Evolutionary conservation across 2,888 invertebrate species (phyloP), one percentile per base, ranked within the genome.

Genomic region (Atrina japonica): DNA sequence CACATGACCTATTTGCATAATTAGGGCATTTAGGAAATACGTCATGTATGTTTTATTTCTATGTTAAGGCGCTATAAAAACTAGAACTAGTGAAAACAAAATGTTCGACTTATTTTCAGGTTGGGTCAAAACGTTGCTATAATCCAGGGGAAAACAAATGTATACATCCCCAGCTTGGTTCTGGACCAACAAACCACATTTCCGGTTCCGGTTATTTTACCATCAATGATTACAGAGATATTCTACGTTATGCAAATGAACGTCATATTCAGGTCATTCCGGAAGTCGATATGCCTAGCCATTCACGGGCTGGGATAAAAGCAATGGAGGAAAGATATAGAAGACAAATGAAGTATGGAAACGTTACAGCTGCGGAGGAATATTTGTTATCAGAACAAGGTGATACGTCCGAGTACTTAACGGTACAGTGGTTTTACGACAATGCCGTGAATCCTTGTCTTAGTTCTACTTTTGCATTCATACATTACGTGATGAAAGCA

Each of bases 271-370:
- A 83, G 68, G 81, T 89, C 21, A 84, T 87, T 21, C 89, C 89
- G 5, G 89, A 89, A 73, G 76, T 89, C 30, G 88, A 89, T 60
- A 85, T 88, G 86, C 89, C 89, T 0, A 87, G 87, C 3, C 89
- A 89, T 68, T 77, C 81, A 14, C 79, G 83, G 30, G 88, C 89
- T 0, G 86, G 87, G 40, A 85, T 88, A 61, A 80, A 82, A 35
- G 79, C 88, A 23, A 85, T 88, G 82, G 77, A 83, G 52, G 76
- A 80, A 2, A 70, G 85, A 29, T 69, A 75, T 9, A 60, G 75
- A 30, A 76, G 75, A n/a, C 66, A 76, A 21, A 43, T 75, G 18
- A 43, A 64, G 9, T 55, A 53, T 27, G 56, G 64, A 16, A 76
- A 75, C 43, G 23, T 25, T 11, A 66, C 66, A 7, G 73, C 66